Base-by-base conservation (phyloP, 2,888 invertebrate genomes). In the Philereme vetulata region DNA sequence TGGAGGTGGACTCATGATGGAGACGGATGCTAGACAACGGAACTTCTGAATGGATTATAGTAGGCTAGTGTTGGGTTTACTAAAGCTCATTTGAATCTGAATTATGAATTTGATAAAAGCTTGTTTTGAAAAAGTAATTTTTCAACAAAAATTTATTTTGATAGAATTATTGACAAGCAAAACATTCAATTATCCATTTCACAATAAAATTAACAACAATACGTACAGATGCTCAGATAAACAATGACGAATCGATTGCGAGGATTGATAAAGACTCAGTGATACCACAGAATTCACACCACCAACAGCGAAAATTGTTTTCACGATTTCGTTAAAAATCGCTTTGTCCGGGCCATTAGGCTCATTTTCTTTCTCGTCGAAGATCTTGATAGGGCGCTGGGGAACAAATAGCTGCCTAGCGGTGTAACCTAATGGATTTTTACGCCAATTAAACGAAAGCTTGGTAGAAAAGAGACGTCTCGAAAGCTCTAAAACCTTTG, bases 311-410 rank as follows among this genome's bases (percentile, higher is more conserved):
- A 43, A 58, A 57, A 63, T 67, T 62, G 56, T 56, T 60, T 61
- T 63, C 51, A 49, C 51, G 60, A 58, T 67, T 66, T 66, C 60
- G 62, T 57, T 65, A 65, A 65, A 71, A 72, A 66, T 59, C 45
- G 65, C 43, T 56, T 58, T 44, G 44, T 51, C 58, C 67, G 62
- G 67, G 52, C 60, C 72, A 74, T 80, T 77, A 74, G 56, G 60
- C 63, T 48, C 57, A 60, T 69, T 74, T 72, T 74, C 67, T 68
- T 65, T 57, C 48, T 54, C 21, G 21, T 40, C 42, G 49, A 51
- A 61, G 2, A 56, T 56, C 56, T 59, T 56, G 64, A 62, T 67
- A 62, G 58, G 64, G 60, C 49, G 45, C 49, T 57, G 36, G 60
- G 49, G 57, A 64, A 64, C 56, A 67, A 60, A 60, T 62, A 62